Evolutionary conservation across 2,113 vertebrate genomes (phyloP).

Genomic region (Muntiacus reevesi): DNA sequence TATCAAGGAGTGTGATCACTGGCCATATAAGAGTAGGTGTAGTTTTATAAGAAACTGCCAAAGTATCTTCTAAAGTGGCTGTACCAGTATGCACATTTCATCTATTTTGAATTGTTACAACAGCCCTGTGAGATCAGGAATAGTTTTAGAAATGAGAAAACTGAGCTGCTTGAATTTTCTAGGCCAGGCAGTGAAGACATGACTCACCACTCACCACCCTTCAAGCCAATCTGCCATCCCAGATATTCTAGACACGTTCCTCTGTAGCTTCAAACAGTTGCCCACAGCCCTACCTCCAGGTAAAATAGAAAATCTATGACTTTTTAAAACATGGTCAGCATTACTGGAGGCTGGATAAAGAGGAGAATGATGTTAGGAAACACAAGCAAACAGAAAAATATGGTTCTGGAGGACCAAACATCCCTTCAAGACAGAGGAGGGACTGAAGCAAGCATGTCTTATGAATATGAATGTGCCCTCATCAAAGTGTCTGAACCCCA

Average conservation of each 20-base stretch:
- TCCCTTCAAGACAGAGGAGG: not conserved
- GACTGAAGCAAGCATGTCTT: not conserved
- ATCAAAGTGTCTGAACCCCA: not conserved
- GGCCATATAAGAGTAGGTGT: not conserved
- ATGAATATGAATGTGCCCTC: not conserved
- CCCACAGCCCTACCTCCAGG: not conserved
- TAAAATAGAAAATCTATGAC: not conserved
- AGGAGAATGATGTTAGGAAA: not conserved
- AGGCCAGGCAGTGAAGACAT: not conserved
- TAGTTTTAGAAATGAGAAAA: not conserved
- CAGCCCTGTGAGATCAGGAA: not conserved
- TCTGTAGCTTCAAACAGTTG: not conserved
- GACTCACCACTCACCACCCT: not conserved
- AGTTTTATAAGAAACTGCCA: not conserved
- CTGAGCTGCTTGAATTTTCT: not conserved
- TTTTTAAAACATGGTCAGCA: not conserved
- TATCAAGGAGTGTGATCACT: not conserved
- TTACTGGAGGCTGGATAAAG: not conserved
- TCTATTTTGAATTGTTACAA: not conserved
- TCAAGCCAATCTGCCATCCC: not conserved
- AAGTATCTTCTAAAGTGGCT: not conserved
- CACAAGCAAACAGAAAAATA: not conserved
- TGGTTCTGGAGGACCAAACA: not conserved
- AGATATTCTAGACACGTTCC: not conserved
- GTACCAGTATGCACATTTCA: not conserved